Conservation (phyloP, 2,888 invertebrate species). For the Agelastica alni region DNA sequence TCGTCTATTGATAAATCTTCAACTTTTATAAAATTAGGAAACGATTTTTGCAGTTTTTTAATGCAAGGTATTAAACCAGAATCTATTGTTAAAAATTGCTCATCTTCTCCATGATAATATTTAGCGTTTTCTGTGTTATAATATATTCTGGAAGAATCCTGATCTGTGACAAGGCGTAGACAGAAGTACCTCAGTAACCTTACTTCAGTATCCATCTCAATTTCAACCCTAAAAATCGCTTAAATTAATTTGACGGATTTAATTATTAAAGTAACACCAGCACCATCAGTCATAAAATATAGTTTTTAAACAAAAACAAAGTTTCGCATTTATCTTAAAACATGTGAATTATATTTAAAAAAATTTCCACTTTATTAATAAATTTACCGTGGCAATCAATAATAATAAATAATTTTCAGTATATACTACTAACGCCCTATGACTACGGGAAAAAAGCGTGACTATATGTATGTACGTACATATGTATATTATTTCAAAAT, state of each 20-base stretch:
- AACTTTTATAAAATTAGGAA: slow-evolving; percentile 77
- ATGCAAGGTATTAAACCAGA: slow-evolving; percentile 70
- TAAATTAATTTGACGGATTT: too few relatives aligned
- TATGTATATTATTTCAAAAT: too few relatives aligned
- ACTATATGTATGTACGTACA: too few relatives aligned
- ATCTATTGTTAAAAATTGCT: slow-evolving; percentile 76
- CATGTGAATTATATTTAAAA: too few relatives aligned
- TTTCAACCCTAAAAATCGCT: slow-evolving; percentile 62
- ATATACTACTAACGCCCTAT: too few relatives aligned
- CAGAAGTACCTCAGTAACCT: slow-evolving; percentile 64
- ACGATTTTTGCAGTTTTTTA: slow-evolving; percentile 70
- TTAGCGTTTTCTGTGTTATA: slow-evolving; percentile 84
- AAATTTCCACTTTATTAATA: too few relatives aligned
- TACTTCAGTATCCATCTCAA: slow-evolving; percentile 65
- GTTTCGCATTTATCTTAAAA: neutral
- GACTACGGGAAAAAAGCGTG: too few relatives aligned
- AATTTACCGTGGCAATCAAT: too few relatives aligned
- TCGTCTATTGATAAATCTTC: slow-evolving; percentile 70
- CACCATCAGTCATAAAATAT: neutral
- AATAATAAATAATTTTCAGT: too few relatives aligned
- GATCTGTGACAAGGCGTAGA: slow-evolving; percentile 67
- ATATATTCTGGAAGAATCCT: slow-evolving; percentile 68
- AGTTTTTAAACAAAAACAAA: neutral
- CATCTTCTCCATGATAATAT: slow-evolving; percentile 82
- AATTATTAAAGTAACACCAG: too few relatives aligned